Conservation (phyloP, 2,797 vertebrate species). For the Urophycis tenuis region DNA sequence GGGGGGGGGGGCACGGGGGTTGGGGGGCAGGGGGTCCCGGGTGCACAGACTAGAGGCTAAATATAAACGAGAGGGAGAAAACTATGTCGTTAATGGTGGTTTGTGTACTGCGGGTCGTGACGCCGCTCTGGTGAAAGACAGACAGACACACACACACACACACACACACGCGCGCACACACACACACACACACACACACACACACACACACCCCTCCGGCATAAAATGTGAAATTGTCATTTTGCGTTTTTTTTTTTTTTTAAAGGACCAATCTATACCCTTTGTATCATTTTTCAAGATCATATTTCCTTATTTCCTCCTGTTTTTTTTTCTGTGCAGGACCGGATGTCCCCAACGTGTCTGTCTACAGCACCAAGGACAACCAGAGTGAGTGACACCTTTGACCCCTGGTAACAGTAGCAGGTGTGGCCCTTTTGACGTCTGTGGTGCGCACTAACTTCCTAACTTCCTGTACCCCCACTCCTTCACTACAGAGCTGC, state of each 20-base stretch:
- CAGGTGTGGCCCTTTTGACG: neutral
- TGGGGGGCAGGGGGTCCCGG: neutral
- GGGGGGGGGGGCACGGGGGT: neutral
- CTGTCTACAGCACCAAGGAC: constrained; percentile 63
- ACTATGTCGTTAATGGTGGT: neutral
- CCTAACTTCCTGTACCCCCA: neutral
- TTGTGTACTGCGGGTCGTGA: neutral
- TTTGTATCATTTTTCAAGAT: neutral
- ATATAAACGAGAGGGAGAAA: neutral
- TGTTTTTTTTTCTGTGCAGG: constrained; percentile 45
- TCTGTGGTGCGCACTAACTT: too few relatives aligned
- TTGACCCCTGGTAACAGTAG: neutral
- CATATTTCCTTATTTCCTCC: neutral
- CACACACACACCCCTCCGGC: neutral
- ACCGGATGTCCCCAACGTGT: constrained; percentile 65
- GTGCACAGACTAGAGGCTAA: neutral
- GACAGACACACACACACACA: too few relatives aligned
- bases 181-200: too few relatives aligned
- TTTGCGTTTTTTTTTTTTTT: neutral
- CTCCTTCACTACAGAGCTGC: constrained; percentile 72
- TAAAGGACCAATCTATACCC: neutral
- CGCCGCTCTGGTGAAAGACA: too few relatives aligned
- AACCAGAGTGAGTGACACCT: constrained; percentile 64
- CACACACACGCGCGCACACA: too few relatives aligned
- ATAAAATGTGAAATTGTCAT: neutral